Percentiles rank a stretch among this genome's conserved stretches.
Conservation (phyloP, 2,113 vertebrate species). For the Tinamus guttatus region DNA sequence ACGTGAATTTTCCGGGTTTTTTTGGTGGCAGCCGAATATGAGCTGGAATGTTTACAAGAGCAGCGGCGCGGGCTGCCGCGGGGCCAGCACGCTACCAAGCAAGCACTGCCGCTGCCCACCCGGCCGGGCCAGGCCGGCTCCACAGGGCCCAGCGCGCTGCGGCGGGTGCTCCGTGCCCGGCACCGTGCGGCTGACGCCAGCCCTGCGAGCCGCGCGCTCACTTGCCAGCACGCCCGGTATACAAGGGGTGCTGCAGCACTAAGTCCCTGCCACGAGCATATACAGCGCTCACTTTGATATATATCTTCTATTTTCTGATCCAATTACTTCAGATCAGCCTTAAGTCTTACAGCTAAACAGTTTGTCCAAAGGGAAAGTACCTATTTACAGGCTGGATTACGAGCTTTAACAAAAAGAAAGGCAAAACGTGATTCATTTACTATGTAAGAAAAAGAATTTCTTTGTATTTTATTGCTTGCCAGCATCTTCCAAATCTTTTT, state of each 20-base stretch:
- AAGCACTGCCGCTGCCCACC: background rate
- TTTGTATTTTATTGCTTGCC: conserved; percentile 44
- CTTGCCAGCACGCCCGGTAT: conserved; percentile 11
- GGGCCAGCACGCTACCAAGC: background rate
- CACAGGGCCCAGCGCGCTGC: too few relatives aligned
- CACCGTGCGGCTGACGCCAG: background rate
- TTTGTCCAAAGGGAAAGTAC: conserved; percentile 48
- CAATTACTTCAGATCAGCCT: conserved; percentile 58
- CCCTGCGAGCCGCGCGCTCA: background rate
- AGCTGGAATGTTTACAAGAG: conserved; percentile 18
- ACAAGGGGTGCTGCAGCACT: background rate
- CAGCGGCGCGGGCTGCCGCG: background rate
- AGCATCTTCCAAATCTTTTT: conserved; percentile 13
- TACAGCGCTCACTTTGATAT: conserved; percentile 61
- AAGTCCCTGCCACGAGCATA: background rate
- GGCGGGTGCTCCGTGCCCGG: too few relatives aligned
- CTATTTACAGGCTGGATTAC: conserved; percentile 65
- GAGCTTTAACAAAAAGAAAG: conserved; percentile 52
- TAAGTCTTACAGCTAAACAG: conserved; percentile 57
- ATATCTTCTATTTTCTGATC: conserved; percentile 63
- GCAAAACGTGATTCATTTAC: conserved; percentile 47
- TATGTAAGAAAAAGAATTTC: background rate
- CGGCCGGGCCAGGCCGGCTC: background rate
- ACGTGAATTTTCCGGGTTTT: conserved; percentile 13
- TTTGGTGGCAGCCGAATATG: background rate